Evolutionary conservation across 1,140 invertebrate genomes (phyloP), one percentile per base, ranked within the genome.

Genomic region (Megalonaias nervosa): DNA sequence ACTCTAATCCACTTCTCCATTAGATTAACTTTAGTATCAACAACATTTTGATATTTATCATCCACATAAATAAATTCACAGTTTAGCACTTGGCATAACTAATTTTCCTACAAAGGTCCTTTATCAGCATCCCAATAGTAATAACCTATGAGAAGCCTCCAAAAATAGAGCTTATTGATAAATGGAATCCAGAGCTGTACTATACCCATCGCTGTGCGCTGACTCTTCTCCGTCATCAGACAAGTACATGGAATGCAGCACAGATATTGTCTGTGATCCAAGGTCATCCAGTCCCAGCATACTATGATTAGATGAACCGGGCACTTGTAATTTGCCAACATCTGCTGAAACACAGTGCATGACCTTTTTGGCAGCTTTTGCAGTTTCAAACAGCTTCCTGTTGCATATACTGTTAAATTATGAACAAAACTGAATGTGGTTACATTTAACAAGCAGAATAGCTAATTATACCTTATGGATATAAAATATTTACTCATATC

Each of bases 301-400:
- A 67, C 67, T 77, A n/a, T 77, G 73, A 23, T 58, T 70, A 17
- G 70, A 75, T n/a, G 81, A 84, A 48, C 70, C 73, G 38, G 75
- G 68, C 26, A 60, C 70, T 1, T 58, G 57, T 23, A 12, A 61
- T 66, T 62, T 69, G 66, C 61, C 38, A 23, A 21, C 64, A 77
- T 57, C 67, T 68, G n/a, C 48, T 59, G 48, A 67, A 55, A n/a
- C 70, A 64, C 78, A 21, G 59, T 31, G 62, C 31, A 79, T 79
- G 12, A 83, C 82, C 65, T 82, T 83, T 74, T 85, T 86, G 0
- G 87, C 88, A 56, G 86, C 87, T 71, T 84, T 83, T 13, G 88
- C 89, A 11, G 89, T 90, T 74, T 90, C 89, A 75, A 90, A 89
- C 16, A 90, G 80, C 68, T 89, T 90, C 85, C 87, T 87, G 73